phyloP scores from a whole-genome alignment of 2,888 invertebrate species.

The Cordilura impudica region DNA sequence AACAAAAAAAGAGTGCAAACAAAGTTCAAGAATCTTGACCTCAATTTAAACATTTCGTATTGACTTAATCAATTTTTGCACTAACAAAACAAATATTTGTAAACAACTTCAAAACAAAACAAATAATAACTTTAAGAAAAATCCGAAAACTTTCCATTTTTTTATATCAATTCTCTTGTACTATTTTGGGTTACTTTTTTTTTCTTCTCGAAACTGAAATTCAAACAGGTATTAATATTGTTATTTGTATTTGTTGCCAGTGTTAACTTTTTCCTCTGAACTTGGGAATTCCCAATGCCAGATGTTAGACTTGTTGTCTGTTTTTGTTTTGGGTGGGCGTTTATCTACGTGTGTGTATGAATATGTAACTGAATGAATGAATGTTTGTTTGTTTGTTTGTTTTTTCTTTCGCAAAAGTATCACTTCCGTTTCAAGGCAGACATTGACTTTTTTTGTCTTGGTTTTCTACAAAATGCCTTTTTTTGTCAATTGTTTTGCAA shows the following conservation, averaged over 20 bases:
- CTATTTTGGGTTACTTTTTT: slow-evolving; percentile 3
- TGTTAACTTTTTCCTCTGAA: slow-evolving; percentile 37
- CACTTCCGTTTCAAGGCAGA: slow-evolving; percentile 63
- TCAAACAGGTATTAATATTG: slow-evolving; percentile 61
- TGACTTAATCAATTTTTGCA: slow-evolving; percentile 7
- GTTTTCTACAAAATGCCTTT: slow-evolving; percentile 24
- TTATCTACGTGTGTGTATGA: slow-evolving; percentile 15
- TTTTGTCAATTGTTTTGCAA: slow-evolving; percentile 50
- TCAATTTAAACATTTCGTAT: slow-evolving; percentile 26
- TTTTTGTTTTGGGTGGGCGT: slow-evolving; percentile 33
- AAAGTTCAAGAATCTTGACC: slow-evolving; percentile 51
- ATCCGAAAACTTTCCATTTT: slow-evolving; percentile 60
- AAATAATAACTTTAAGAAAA: slow-evolving; percentile 45
- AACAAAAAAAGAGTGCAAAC: not conserved
- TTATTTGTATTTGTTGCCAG: slow-evolving; percentile 27
- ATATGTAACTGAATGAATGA: slow-evolving; percentile 44
- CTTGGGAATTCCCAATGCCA: slow-evolving; percentile 63
- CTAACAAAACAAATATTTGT: slow-evolving; percentile 21
- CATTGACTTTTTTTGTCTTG: slow-evolving; percentile 62
- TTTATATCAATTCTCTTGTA: slow-evolving; percentile 40
- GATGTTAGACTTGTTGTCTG: slow-evolving; percentile 52
- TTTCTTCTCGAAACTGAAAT: slow-evolving; percentile 52
- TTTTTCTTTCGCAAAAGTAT: slow-evolving; percentile 46
- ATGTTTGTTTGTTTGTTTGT: slow-evolving; percentile 11
- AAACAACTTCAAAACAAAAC: slow-evolving; percentile 10